Evolutionary conservation across 2,888 invertebrate species (phyloP), one percentile per base, ranked within the genome.

Genomic region (Cantharis rufa): DNA sequence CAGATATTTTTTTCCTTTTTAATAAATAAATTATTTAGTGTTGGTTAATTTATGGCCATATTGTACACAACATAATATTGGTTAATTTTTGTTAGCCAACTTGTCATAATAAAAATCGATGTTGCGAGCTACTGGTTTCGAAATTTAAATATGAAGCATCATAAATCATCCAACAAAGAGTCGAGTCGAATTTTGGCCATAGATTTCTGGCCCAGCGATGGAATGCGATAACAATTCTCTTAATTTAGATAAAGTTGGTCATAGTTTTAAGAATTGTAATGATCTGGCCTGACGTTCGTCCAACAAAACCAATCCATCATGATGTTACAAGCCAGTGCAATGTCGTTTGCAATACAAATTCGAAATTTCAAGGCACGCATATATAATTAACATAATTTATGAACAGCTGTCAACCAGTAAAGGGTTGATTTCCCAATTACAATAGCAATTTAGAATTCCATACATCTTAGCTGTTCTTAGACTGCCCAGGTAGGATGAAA

Each of bases 341-440:
- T 28, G 71, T 69, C 71, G 62, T 62, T 66, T 70, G 76, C 64
- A 69, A 78, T 71, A 66, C 75, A 70, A 71, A 75, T 69, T 75
- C 69, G 32, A 63, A 63, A 70, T 74, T 76, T 69, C 73, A 64
- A 74, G 73, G 70, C 76, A 68, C 74, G 78, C 74, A 74, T 76
- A 79, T 71, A 74, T 82, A 83, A 83, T 83, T 83, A 81, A 79
- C 72, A 81, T 84, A 82, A 84, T 84, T 84, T 83, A 84, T 84
- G 84, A 81, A 80, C 82, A 79, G 76, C 83, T 84, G 84, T 84
- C 84, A 83, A 64, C 78, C 76, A 69, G 75, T 80, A 82, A 82
- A 83, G 82, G 85, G 83, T 82, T 82, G 85, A 84, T 82, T 84
- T 84, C 82, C 82, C 83, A 83, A 84, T 83, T 84, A 85, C 84